A percentile compares a stretch with the other conserved stretches of the same genome.
Evolutionary conservation across 2,888 invertebrate genomes (phyloP).

Genomic region (Drosophila buzzatii): DNA sequence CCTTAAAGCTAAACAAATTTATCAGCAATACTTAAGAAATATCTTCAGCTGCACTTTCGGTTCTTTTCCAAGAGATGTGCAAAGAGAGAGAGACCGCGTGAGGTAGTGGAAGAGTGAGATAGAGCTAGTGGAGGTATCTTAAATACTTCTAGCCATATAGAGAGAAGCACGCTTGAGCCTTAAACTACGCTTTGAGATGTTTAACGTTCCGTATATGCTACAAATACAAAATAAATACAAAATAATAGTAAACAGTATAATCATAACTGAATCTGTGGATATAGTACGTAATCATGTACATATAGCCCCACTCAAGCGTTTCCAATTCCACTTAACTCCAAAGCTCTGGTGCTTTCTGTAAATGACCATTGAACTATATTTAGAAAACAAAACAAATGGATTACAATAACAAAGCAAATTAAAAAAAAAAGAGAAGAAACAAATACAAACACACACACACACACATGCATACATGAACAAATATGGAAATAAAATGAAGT

Average conservation of each 20-base stretch:
- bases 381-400: slow-evolving; percentile 3
- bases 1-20: slow-evolving; percentile 27
- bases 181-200: slow-evolving; percentile 20
- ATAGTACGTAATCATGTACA: slow-evolving; percentile 26
- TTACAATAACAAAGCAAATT: background rate
- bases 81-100: background rate
- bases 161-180: slow-evolving; percentile 48
- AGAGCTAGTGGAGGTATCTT: background rate
- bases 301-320: slow-evolving; percentile 32
- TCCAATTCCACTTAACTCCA: slow-evolving; percentile 17
- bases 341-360: slow-evolving; percentile 38
- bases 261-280: slow-evolving; percentile 15
- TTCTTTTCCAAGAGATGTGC: background rate
- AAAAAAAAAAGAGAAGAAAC: background rate
- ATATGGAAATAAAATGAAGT: slow-evolving; percentile 45
- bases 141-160: slow-evolving; percentile 3
- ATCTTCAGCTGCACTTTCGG: slow-evolving; percentile 8
- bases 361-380: slow-evolving; percentile 21
- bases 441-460: slow-evolving; percentile 3
- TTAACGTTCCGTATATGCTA: slow-evolving; percentile 29
- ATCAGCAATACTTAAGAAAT: background rate
- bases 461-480: slow-evolving; percentile 6
- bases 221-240: background rate
- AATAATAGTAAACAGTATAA: background rate
- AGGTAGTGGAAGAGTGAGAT: background rate